Evolutionary conservation across 2,888 invertebrate species (phyloP), one percentile per base, ranked within the genome.

Genomic region (Enchytraeus crypticus): DNA sequence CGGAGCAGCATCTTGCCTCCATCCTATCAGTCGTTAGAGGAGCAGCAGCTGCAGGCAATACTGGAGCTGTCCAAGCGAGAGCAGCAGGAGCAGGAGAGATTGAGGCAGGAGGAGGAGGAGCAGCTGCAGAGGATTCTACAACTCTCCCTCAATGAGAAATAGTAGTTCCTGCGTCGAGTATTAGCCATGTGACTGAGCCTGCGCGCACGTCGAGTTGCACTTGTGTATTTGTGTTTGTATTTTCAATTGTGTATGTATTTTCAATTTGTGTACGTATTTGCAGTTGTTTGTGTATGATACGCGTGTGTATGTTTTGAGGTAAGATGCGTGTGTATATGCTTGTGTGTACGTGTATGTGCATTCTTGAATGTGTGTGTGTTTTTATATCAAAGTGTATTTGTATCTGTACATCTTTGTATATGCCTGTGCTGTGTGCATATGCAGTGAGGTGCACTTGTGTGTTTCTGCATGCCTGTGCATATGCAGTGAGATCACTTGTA

Each of bases 81-180:
- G 61, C 70, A 65, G 54, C 66, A 69, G 51, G 74, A 74, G 47
- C 69, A 66, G 3, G 72, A 69, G 51, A 62, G 63, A 53, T 66
- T 70, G 14, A 67, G 70, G 21, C 63, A 70, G 60, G 61, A 73
- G 46, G 78, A 79, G 62, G 77, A 79, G 58, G 78, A 78, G 59
- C 77, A 79, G 60, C 63, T 79, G 33, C 71, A 75, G 61, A 69
- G 69, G 64, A 76, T 79, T 43, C 63, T 79, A 21, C 69, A 74
- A 61, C 69, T 79, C 30, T 79, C 79, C 0, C 65, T 78, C 32
- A 71, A 71, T 21, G 79, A 79, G n/a, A 79, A 79, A 55, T 73
- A 47, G 57, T 18, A 26, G 1, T 18, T 8, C 8, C 8, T 14
- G 3, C 26, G 5, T 3, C 11, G 30, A 8, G 4, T 4, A 21